phyloP scores from a whole-genome alignment of 1,140 invertebrate genomes.

The Ruditapes philippinarum region DNA sequence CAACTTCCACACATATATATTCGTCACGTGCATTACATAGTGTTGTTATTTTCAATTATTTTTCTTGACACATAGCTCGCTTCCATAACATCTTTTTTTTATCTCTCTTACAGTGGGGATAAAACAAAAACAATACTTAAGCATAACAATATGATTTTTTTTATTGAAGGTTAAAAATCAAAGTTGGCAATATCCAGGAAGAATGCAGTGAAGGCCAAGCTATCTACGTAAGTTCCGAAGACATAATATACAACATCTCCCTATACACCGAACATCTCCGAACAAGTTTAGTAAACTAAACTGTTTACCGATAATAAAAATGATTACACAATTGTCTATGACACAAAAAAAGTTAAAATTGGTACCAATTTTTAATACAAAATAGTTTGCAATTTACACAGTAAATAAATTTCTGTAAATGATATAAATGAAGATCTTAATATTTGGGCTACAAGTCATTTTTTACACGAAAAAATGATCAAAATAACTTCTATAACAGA shows the following conservation, averaged over 20 bases:
- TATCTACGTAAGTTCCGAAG: constrained; percentile 38
- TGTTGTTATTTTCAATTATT: too few species aligned
- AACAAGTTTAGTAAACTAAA: constrained; percentile 62
- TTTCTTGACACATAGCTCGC: too few species aligned
- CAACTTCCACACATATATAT: too few species aligned
- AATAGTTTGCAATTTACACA: constrained; percentile 62
- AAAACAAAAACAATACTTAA: constrained; percentile 41
- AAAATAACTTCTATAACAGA: constrained; percentile 38
- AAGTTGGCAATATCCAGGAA: constrained; percentile 69
- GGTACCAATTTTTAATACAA: constrained; percentile 61
- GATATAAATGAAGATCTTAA: constrained; percentile 51
- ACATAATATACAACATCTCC: constrained; percentile 57
- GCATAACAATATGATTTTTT: constrained; percentile 65
- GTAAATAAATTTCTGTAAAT: constrained; percentile 61
- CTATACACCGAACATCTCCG: constrained; percentile 25
- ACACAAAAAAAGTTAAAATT: constrained; percentile 60
- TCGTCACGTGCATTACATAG: too few species aligned
- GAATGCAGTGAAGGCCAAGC: constrained; percentile 60
- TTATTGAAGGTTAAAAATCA: constrained; percentile 71
- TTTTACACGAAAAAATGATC: constrained; percentile 48
- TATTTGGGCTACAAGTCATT: constrained; percentile 59
- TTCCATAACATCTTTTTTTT: too few species aligned
- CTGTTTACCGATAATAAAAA: constrained; percentile 31
- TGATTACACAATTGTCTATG: constrained; percentile 61
- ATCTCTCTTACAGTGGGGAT: too few species aligned